phyloP scores from a whole-genome alignment of 2,113 vertebrate species.

The Smithornis capensis region DNA sequence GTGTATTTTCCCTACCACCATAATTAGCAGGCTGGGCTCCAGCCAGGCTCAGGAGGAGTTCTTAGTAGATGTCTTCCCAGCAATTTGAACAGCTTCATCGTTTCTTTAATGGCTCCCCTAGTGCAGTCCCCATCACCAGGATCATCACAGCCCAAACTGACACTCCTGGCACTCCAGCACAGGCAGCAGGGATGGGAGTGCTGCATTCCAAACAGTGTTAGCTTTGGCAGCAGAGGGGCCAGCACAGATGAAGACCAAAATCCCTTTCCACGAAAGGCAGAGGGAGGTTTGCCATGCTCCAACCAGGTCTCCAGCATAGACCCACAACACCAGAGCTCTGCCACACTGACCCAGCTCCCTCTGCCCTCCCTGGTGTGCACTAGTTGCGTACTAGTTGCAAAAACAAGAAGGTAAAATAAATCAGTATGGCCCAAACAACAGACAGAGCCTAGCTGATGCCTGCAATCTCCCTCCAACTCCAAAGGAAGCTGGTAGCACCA shows the following conservation, averaged over 20 bases:
- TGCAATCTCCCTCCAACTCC: not conserved
- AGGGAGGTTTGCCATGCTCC: rapidly evolving
- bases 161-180: rapidly evolving
- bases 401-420: not conserved
- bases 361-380: not conserved
- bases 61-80: not conserved
- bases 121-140: not conserved
- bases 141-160: not conserved
- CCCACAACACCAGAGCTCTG: not conserved
- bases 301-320: not conserved
- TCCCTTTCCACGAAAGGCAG: not conserved
- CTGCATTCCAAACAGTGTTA: rapidly evolving
- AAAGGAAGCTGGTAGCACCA: not conserved
- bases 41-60: constrained; percentile 27
- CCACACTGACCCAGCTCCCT: no score
- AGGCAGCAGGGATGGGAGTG: not conserved
- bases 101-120: not conserved
- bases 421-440: rapidly evolving
- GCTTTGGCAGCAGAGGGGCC: not conserved
- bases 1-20: not conserved
- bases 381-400: not conserved
- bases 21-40: constrained; percentile 7
- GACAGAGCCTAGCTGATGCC: not conserved
- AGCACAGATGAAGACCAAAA: not conserved
- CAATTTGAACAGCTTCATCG: not conserved